Evolutionary conservation across 2,113 vertebrate genomes (phyloP), one percentile per base, ranked within the genome.

Genomic region (Lepus americanus): DNA sequence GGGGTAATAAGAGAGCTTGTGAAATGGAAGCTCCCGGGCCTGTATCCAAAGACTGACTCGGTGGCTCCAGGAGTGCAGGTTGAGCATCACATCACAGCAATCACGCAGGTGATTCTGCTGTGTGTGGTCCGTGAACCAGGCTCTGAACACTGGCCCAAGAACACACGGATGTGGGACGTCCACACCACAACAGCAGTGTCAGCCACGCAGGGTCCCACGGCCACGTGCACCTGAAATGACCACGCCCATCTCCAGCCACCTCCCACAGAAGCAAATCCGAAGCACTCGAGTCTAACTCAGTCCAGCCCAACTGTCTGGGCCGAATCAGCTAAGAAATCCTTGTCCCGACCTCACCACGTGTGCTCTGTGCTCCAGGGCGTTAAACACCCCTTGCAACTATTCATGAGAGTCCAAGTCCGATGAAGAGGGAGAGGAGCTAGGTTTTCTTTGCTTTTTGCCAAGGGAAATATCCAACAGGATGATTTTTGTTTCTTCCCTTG

Each of bases 181-280:
- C 2, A 11, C 1, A 0, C 20, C 9, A 0, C 16, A 33, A 51
- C 11, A 53, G 3, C 0, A 0, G 66, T 55, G 25, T 16, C 36
- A 25, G 1, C 49, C 4, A 5, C 5, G 19, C 4, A 27, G 6
- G 1, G 2, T 10, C n/a, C 22, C 39, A 25, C 33, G 20, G 5
- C 33, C 23, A 19, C 0, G 25, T 49, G 33, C 49, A 33, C 31
- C 20, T 19, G 27, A 0, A 27, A 31, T 27, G 72, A 29, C 14
- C 5, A 23, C 22, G 16, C 9, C 23, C 70, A 2, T 51, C 51
- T 66, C 59, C 39, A 39, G 5, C 16, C 0, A 9, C 9, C 23
- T 61, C 25, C 13, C 29, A 7, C 5, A 16, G 19, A 36, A n/a
- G n/a, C 33, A 36, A 72, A 74, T 9, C 55, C 29, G 33, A 33